Percentiles rank a stretch among this genome's conserved stretches.
Evolutionary conservation across 2,797 vertebrate species (phyloP).

Genomic region (Mus spretus): DNA sequence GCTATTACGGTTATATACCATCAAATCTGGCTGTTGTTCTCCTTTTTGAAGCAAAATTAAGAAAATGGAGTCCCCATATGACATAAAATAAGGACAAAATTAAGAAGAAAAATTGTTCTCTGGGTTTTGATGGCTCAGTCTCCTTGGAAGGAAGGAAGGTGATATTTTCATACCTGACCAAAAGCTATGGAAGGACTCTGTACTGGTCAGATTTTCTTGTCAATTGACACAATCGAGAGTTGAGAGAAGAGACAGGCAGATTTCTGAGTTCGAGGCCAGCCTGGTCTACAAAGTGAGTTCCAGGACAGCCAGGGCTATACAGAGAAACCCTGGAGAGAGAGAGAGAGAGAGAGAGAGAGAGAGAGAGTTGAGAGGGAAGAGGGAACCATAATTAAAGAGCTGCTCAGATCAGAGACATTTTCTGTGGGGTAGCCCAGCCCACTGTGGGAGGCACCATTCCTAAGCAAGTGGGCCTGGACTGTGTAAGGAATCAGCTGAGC

Average conservation of each 20-base stretch:
- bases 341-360: too few relatives aligned
- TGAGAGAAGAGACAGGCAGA: too few relatives aligned
- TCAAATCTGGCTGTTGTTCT: neutral
- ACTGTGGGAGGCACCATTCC: neutral
- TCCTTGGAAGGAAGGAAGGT: neutral
- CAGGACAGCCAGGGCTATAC: too few relatives aligned
- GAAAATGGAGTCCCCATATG: neutral
- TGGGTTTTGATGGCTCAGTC: neutral
- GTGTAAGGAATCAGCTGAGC: neutral
- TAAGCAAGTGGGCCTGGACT: neutral
- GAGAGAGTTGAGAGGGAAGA: neutral
- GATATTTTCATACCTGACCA: neutral
- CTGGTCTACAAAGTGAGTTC: too few relatives aligned
- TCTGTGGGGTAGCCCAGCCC: neutral
- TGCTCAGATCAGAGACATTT: neutral
- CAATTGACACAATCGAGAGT: neutral
- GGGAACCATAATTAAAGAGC: neutral
- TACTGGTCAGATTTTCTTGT: neutral
- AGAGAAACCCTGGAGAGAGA: too few relatives aligned
- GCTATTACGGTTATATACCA: neutral
- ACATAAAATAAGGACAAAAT: neutral
- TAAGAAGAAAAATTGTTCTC: neutral
- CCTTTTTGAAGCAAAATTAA: conserved; percentile 27
- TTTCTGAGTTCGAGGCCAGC: too few relatives aligned
- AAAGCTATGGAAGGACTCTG: neutral